A percentile compares a stretch with the other conserved stretches of the same genome.
Evolutionary conservation across 2,888 invertebrate species (phyloP).

Genomic region (Dione vanillae): DNA sequence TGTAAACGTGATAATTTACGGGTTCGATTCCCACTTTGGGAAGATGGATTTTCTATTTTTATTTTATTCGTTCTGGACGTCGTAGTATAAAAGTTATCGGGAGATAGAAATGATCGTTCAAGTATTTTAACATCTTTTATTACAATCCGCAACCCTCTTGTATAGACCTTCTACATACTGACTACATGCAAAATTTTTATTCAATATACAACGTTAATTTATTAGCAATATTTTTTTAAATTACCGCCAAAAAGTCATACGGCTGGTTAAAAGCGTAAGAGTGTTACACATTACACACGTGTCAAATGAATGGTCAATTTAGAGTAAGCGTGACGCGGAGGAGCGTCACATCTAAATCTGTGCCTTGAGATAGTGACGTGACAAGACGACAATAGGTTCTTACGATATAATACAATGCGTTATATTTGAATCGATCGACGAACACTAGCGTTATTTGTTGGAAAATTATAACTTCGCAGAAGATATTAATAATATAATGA

Average conservation of each 20-base stretch:
- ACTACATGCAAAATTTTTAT: too few species aligned
- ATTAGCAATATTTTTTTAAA: neutral
- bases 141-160: too few species aligned
- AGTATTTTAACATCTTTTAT: too few species aligned
- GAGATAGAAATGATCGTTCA: too few species aligned
- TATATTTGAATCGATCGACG: neutral
- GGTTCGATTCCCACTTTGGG: too few species aligned
- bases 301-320: conserved; percentile 17
- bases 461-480: too few species aligned
- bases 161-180: too few species aligned
- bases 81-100: too few species aligned
- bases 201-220: neutral
- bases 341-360: conserved; percentile 30
- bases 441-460: neutral
- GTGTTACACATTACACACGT: conserved; percentile 14
- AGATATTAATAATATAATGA: too few species aligned
- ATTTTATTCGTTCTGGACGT: too few species aligned
- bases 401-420: neutral
- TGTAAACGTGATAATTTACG: too few species aligned
- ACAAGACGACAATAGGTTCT: neutral
- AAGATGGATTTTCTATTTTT: too few species aligned
- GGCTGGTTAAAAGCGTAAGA: conserved; percentile 5
- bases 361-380: neutral
- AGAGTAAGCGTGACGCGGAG: conserved; percentile 16
- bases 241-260: neutral